Base-by-base conservation (phyloP, 2,113 vertebrate species). In the Clupea harengus region DNA sequence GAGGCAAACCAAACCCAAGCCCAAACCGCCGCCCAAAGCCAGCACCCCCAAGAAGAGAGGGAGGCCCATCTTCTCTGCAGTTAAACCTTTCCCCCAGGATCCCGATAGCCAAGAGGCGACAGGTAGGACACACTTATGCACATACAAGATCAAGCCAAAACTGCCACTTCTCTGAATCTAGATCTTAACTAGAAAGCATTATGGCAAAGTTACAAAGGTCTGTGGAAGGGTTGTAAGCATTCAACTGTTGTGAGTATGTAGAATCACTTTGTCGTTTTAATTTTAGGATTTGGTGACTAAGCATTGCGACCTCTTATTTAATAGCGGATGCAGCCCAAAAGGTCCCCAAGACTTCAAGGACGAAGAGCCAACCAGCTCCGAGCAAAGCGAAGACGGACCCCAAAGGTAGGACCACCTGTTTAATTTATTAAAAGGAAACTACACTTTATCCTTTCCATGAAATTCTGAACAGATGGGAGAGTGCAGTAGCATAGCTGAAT, bases 41-140 rank as follows among this genome's bases (percentile, higher is more conserved):
- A 60, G 20, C 54, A 2, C 93, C 91, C 85, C 83, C 86, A 94
- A 90, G 86, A 90, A 91, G 84, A 93, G 90, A 89, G 72, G 90
- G 0, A 93, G 93, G 86, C 87, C 82, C 45, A 81, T 67, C 81
- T 54, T 91, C 45, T 85, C 49, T 13, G 64, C 88, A 2, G 89
- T 83, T 2, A 49, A 89, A 4, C 4, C 81, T 45, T 81, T 54
- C 0, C 89, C 87, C 11, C 49, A 67, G 0, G 85, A 78, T 52
- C 54, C 85, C 15, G 32, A 28, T 20, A 87, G 83, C 64, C 78
- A 81, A 45, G 81, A 45, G 18, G 9, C 84, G 20, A 60, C 52
- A 81, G 89, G 89, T 90, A 22, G 86, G 85, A 0, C 60, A n/a
- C 60, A 8, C 22, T n/a, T 6, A 6, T 6, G 50, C 46, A 47